Evolutionary conservation across 2,113 vertebrate genomes (phyloP), one percentile per base, ranked within the genome.

Genomic region (Bos javanicus): DNA sequence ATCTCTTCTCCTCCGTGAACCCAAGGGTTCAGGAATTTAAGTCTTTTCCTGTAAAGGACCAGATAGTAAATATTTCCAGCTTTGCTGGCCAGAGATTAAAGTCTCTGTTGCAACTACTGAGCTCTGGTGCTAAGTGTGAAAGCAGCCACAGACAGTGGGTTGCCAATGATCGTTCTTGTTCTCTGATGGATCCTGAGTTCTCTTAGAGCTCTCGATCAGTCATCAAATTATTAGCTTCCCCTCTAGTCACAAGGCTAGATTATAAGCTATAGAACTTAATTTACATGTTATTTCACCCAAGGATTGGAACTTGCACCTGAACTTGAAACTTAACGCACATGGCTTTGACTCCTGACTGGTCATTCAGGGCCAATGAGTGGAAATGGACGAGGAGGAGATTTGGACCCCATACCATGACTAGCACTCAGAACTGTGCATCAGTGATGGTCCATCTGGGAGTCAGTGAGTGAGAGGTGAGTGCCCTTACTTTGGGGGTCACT

Each of bases 271-370:
- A 56, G 23, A 83, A n/a, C 12, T 64, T 76, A 30, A n/a, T 8
- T 25, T 78, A 9, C 2, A 12, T 59, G 74, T 59, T 10, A 54
- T 86, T 78, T 82, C 39, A 67, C 21, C n/a, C 26, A 30, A 19
- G 15, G 15, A 64, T 16, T n/a, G 3, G 52, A 90, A 26, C 26
- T 25, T 78, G 6, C 1, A 13, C 50, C 5, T 57, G 89, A 83
- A 16, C 39, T 2, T 0, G 1, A 39, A 30, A 25, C 26, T n/a
- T 13, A 23, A 0, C 7, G 54, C 30, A 4, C 5, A 56, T 2
- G 36, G 30, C 17, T 14, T 87, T 17, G 48, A 60, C 4, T 78
- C 16, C 3, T 14, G 30, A 16, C 92, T 91, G 76, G 11, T 12
- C 14, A 0, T 2, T 36, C 43, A 83, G 81, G 76, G 15, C 76